These are phyloP conservation scores for Eulemur coronatus DNA, from an alignment of 2,797 vertebrate species.

Conservation along the genomic window DNA sequence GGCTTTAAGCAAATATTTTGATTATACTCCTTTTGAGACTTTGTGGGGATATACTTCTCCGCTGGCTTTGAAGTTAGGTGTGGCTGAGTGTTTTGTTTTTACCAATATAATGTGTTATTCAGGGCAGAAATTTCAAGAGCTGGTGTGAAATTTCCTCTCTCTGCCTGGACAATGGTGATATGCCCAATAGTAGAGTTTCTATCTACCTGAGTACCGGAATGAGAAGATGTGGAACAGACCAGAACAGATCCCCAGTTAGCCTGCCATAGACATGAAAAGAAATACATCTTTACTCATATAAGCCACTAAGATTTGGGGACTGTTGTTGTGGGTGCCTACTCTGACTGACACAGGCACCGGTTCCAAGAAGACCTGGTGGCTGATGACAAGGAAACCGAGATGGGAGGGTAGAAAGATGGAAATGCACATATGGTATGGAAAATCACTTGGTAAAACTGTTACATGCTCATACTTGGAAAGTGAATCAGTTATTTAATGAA, in stretches of 20 bases:
- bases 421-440: background rate
- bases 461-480: background rate
- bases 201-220: background rate
- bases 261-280: background rate
- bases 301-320: background rate
- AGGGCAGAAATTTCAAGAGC: background rate
- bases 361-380: background rate
- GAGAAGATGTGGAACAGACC: background rate
- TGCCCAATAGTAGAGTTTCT: background rate
- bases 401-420: background rate
- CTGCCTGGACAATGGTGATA: background rate
- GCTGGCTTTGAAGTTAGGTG: background rate
- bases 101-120: background rate
- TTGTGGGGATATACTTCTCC: background rate
- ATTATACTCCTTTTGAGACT: background rate
- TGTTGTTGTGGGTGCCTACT: background rate
- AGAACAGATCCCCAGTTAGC: background rate
- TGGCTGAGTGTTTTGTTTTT: background rate
- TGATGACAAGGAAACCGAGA: background rate
- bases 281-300: background rate
- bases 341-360: background rate
- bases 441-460: background rate
- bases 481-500: background rate
- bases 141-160: background rate
- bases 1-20: background rate